Evolutionary conservation across 2,113 vertebrate species (phyloP).

Genomic region (Chloebia gouldiae): DNA sequence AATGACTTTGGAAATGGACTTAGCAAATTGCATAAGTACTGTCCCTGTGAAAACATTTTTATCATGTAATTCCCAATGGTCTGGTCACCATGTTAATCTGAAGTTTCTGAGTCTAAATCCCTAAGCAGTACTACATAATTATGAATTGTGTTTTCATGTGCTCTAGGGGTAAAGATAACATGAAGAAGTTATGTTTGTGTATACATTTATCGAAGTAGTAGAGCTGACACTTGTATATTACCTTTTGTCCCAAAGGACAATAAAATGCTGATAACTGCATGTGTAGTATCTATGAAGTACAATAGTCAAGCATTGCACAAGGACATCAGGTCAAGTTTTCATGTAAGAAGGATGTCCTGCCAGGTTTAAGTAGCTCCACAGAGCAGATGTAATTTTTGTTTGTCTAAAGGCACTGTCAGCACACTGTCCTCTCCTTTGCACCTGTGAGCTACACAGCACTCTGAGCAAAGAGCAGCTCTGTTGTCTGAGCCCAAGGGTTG

Average conservation of each 20-base stretch:
- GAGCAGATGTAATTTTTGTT: not conserved
- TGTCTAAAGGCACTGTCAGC: not conserved
- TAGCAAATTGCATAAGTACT: not conserved
- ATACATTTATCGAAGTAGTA: not conserved
- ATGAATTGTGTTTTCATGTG: not conserved
- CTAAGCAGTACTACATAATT: not conserved
- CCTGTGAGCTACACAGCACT: not conserved
- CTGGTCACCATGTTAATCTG: not conserved
- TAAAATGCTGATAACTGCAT: not conserved
- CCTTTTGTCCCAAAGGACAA: not conserved
- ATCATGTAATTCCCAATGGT: not conserved
- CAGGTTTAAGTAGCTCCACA: not conserved
- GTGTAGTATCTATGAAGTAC: not conserved
- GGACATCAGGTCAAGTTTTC: not conserved
- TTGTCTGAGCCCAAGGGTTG: not conserved
- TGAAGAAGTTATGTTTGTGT: not conserved
- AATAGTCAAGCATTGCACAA: not conserved
- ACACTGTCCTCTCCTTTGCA: not conserved
- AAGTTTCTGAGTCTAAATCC: not conserved
- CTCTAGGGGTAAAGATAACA: not conserved
- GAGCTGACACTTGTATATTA: not conserved
- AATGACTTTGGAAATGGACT: not conserved
- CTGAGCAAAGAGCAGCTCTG: not conserved
- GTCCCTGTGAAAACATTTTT: not conserved
- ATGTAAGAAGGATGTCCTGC: not conserved